A percentile compares a stretch with the other conserved stretches of the same genome.
phyloP scores from a whole-genome alignment of 2,888 invertebrate species.

The Ormyrus labotus region DNA sequence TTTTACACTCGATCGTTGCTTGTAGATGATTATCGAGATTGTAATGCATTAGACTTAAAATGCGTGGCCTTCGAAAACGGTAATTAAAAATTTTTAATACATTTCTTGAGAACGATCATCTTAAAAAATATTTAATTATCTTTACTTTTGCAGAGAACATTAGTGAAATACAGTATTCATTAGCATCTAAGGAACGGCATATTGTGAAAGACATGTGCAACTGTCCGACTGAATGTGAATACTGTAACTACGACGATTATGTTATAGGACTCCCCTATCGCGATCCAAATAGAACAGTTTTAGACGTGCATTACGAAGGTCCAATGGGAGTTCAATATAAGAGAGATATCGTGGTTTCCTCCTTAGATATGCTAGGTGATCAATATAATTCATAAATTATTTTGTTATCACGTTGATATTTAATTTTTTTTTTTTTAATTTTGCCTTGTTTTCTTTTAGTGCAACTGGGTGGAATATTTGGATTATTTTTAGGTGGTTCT shows the following conservation, averaged over 20 bases:
- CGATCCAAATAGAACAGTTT: constrained; percentile 3
- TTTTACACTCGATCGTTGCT: no score
- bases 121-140: background rate
- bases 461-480: background rate
- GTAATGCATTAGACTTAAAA: constrained; percentile 28
- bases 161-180: background rate
- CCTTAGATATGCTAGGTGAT: constrained; percentile 76
- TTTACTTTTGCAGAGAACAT: constrained; percentile 7
- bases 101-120: background rate
- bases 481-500: background rate
- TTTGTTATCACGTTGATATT: background rate
- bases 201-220: constrained; percentile 62
- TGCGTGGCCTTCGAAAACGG: constrained; percentile 28
- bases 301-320: constrained; percentile 75
- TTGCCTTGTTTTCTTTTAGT: background rate
- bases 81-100: background rate
- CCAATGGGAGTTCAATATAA: constrained; percentile 75
- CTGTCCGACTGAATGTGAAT: constrained; percentile 65
- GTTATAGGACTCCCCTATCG: constrained; percentile 14
- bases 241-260: constrained; percentile 47
- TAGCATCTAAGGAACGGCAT: constrained; percentile 53
- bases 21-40: constrained; percentile 11
- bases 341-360: constrained; percentile 75
- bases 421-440: background rate
- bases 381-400: background rate